Conservation (phyloP, 2,113 vertebrate genomes). For the Tachysurus vachellii region DNA sequence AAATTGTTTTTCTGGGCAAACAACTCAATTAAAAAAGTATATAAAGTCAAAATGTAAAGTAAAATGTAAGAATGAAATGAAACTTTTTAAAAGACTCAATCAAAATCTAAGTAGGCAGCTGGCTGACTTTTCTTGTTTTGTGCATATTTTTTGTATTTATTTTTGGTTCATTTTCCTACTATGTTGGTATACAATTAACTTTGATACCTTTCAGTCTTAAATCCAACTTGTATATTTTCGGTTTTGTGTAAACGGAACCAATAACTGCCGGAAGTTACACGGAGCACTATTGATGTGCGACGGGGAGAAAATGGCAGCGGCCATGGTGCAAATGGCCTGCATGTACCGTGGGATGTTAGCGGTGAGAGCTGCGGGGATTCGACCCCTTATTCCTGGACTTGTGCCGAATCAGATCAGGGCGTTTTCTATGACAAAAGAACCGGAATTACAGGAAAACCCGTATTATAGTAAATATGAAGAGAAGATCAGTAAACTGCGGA, state of each 20-base stretch:
- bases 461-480: constrained; percentile 85
- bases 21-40: too few species aligned
- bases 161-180: too few species aligned
- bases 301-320: constrained; percentile 73
- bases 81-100: neutral
- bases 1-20: neutral
- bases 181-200: neutral
- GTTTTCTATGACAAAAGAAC: constrained; percentile 75
- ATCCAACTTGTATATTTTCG: neutral
- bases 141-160: neutral
- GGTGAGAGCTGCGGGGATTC: constrained; percentile 72
- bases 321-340: constrained; percentile 77
- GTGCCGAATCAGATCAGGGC: constrained; percentile 73
- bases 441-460: constrained; percentile 81
- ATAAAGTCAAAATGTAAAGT: neutral
- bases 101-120: too few species aligned
- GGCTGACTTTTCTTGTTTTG: neutral
- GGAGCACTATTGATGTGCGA: constrained; percentile 69
- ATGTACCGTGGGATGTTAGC: constrained; percentile 79
- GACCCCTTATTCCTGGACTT: constrained; percentile 79
- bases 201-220: neutral
- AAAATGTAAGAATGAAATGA: neutral
- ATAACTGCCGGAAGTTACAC: constrained; percentile 18
- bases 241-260: constrained; percentile 11
- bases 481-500: constrained; percentile 87